These are phyloP conservation scores for Melanotaenia maccullochi DNA, from an alignment of 2,797 vertebrate species.

Conservation along the genomic window DNA sequence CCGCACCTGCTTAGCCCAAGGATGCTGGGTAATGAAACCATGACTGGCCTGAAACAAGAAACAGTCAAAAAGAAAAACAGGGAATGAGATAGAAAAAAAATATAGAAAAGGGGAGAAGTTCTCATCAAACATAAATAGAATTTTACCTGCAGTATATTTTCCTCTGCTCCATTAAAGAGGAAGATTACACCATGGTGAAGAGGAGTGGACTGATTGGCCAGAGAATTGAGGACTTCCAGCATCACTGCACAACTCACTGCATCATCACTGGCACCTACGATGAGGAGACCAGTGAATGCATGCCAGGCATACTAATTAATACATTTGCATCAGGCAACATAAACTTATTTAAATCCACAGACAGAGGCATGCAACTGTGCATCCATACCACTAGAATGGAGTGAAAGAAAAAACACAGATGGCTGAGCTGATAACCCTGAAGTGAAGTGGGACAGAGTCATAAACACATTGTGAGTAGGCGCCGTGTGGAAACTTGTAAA, in stretches of 20 bases:
- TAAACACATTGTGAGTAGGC: constrained; percentile 12
- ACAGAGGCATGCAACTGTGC: background rate
- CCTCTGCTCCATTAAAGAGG: constrained; percentile 98
- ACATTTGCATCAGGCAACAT: constrained; percentile 12
- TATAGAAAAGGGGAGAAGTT: background rate
- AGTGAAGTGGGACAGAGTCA: background rate
- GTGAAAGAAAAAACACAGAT: constrained; percentile 9
- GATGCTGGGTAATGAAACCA: constrained; percentile 97
- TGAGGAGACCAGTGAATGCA: constrained; percentile 23
- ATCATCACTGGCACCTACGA: constrained; percentile 95
- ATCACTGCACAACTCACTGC: constrained; percentile 97
- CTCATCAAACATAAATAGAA: background rate
- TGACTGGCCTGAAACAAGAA: constrained; percentile 90
- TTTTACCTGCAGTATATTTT: constrained; percentile 93
- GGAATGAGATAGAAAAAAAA: background rate
- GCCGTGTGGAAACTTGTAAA: constrained; percentile 35
- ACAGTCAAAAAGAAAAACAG: constrained; percentile 9
- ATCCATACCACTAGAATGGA: background rate
- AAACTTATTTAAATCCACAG: background rate
- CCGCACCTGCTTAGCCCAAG: constrained; percentile 91
- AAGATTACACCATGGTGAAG: constrained; percentile 93
- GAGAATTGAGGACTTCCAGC: constrained; percentile 92
- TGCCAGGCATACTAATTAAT: constrained; percentile 16
- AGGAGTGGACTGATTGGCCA: constrained; percentile 87
- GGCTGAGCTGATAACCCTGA: constrained; percentile 3